Evolutionary conservation across 2,888 invertebrate genomes (phyloP), one percentile per base, ranked within the genome.

Genomic region (Oxystoma pomonae): DNA sequence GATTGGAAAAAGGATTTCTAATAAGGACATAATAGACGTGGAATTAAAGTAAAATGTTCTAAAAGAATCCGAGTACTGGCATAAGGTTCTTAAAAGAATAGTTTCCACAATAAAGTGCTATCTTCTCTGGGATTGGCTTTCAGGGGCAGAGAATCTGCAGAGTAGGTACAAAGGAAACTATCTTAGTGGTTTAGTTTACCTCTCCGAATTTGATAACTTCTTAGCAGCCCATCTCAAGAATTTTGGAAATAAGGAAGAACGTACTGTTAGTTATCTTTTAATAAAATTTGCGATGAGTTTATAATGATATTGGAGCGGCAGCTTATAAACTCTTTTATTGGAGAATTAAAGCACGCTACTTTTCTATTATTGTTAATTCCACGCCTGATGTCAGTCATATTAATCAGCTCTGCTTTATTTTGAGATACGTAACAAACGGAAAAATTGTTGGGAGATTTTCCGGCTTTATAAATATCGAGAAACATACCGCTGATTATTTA

Each of bases 361-460:
- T 17, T 55, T 55, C 55, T 18, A 55, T 55, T 55, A 55, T 55
- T 55, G 35, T 35, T 35, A 12, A 35, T 35, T 35, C 35, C 12
- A 35, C 35, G 12, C 35, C 35, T 35, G 35, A 57, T 57, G n/a
- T 57, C 21, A 57, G 57, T 21, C 57, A 57, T 21, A n/a, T 21
- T 57, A 22, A 57, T 57, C 57, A 57, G 57, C 22, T 57, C 16
- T 57, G 57, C 17, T 57, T 57, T 21, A 57, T 57, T 57, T 21
- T 57, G 21, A 57, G 57, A 21, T 57, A 57, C 22, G 17, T 57
- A 16, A 57, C 12, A 21, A 20, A 57, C n/a, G 57, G 35, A 21
- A 57, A 20, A 1, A 57, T 58, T 60, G 53, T 60, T 55, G 60
- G 55, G 55, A 60, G 60, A 55, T 60, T 60, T 55, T 60, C 55